Conservation (phyloP, 2,113 vertebrate species). For the Entelurus aequoreus region DNA sequence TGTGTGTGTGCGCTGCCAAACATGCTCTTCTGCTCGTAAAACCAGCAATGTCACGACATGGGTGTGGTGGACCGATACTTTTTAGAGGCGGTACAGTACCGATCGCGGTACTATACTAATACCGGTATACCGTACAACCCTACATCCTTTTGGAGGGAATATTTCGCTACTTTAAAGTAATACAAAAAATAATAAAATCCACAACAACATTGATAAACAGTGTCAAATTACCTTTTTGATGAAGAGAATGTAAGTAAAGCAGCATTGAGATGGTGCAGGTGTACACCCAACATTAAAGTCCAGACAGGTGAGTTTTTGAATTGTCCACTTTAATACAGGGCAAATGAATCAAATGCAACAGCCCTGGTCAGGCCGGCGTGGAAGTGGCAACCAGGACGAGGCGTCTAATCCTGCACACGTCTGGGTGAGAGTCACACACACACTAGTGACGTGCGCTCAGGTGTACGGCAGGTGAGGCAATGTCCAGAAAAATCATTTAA, state of each 20-base stretch:
- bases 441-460: too few species aligned
- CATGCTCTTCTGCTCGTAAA: too few species aligned
- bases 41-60: too few species aligned
- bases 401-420: conserved; percentile 61
- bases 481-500: too few species aligned
- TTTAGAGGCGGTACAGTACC: too few species aligned
- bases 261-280: neutral
- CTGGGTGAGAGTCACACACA: conserved; percentile 59
- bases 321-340: conserved; percentile 77
- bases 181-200: neutral
- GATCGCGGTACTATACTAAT: too few species aligned
- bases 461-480: too few species aligned
- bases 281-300: conserved; percentile 44
- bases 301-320: conserved; percentile 64
- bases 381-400: conserved; percentile 64
- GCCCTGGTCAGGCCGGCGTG: conserved; percentile 70
- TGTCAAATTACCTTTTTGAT: neutral
- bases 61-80: too few species aligned
- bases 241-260: too few species aligned
- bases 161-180: neutral
- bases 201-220: neutral
- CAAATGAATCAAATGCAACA: conserved; percentile 78
- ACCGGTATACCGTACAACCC: too few species aligned
- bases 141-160: neutral
- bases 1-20: too few species aligned